Evolutionary conservation across 1,140 invertebrate species (phyloP).

Genomic region (Apis cerana): DNA sequence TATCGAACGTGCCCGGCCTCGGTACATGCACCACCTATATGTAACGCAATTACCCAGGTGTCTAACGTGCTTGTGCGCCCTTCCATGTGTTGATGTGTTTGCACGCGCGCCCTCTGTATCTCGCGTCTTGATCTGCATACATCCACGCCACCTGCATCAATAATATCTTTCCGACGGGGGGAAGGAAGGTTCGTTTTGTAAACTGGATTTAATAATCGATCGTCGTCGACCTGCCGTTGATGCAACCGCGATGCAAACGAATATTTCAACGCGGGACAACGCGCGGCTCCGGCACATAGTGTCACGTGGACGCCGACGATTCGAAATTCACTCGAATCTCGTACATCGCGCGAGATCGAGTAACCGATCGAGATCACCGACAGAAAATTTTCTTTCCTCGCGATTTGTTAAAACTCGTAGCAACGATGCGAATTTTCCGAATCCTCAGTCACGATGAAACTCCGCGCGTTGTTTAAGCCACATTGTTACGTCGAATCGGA

Average conservation of each 20-base stretch:
- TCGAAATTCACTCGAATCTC: too few relatives aligned
- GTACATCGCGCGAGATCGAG: too few relatives aligned
- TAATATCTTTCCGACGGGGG: conserved; percentile 14
- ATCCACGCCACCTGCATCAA: conserved; percentile 14
- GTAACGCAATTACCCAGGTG: conserved; percentile 54
- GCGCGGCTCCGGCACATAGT: not conserved
- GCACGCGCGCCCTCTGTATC: not conserved
- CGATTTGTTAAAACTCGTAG: too few relatives aligned
- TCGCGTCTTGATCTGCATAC: conserved; percentile 23
- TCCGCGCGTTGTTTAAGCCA: not conserved
- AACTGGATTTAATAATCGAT: conserved; percentile 40
- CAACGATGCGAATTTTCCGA: not conserved
- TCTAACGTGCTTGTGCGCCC: conserved; percentile 2
- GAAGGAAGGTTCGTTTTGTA: not conserved
- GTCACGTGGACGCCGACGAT: not conserved
- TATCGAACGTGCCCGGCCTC: conserved; percentile 46
- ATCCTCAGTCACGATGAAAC: too few relatives aligned
- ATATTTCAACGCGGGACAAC: conserved; percentile 4
- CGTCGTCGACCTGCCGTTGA: not conserved
- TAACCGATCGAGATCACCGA: too few relatives aligned
- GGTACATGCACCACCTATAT: conserved; percentile 34
- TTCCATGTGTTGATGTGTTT: not conserved
- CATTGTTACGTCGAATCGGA: not conserved
- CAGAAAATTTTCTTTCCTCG: too few relatives aligned
- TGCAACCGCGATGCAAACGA: conserved; percentile 3